Evolutionary conservation across 2,888 invertebrate genomes (phyloP).

Genomic region (Acronicta alni): DNA sequence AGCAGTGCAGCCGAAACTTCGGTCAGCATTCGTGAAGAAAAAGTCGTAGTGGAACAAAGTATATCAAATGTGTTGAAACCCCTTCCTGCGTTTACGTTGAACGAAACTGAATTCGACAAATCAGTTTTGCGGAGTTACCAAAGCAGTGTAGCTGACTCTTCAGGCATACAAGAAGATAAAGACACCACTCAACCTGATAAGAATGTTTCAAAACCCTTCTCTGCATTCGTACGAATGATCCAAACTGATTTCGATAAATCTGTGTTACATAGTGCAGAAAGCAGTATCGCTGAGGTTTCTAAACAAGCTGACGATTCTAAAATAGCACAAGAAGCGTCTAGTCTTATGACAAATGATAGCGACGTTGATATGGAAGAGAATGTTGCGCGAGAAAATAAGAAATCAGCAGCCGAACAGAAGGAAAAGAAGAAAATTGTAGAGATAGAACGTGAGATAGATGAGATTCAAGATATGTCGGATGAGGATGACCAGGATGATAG

Average conservation of each 20-base stretch:
- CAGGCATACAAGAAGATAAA: slow-evolving; percentile 59
- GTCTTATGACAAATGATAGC: slow-evolving; percentile 82
- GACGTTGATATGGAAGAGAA: slow-evolving; percentile 73
- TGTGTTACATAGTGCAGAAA: slow-evolving; percentile 71
- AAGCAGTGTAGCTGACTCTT: slow-evolving; percentile 67
- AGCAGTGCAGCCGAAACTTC: slow-evolving; percentile 72
- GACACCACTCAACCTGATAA: slow-evolving; percentile 41
- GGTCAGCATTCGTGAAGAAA: slow-evolving; percentile 60
- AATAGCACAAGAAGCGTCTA: slow-evolving; percentile 65
- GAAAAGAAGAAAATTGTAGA: slow-evolving; percentile 82
- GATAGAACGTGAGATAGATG: slow-evolving; percentile 83
- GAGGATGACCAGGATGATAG: slow-evolving; percentile 57
- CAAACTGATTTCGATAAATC: slow-evolving; percentile 74
- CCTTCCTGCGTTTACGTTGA: slow-evolving; percentile 70
- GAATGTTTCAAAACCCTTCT: slow-evolving; percentile 57
- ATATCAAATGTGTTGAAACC: slow-evolving; percentile 58
- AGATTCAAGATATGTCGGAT: slow-evolving; percentile 81
- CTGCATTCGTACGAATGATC: slow-evolving; percentile 65
- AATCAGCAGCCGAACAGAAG: slow-evolving; percentile 72
- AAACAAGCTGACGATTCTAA: slow-evolving; percentile 47
- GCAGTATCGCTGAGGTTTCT: slow-evolving; percentile 64
- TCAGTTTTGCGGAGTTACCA: slow-evolving; percentile 75
- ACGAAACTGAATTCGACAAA: slow-evolving; percentile 71
- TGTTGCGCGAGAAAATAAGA: slow-evolving; percentile 46
- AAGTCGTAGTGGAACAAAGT: slow-evolving; percentile 41